Evolutionary conservation across 2,113 vertebrate genomes (phyloP).

Genomic region (Guaruba guarouba): DNA sequence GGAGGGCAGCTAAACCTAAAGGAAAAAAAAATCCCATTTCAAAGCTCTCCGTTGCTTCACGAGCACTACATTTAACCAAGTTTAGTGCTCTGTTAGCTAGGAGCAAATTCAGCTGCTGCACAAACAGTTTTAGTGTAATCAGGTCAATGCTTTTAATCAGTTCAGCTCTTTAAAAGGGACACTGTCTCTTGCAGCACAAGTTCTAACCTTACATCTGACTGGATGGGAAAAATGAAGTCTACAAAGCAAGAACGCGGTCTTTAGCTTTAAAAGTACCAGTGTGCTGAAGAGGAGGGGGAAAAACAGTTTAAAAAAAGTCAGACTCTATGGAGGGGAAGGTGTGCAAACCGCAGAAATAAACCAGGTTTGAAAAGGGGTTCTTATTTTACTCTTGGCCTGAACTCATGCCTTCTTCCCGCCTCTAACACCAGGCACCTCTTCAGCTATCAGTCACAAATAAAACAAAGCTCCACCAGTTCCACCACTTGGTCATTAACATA

Average conservation of each 20-base stretch:
- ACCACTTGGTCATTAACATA: constrained; percentile 63
- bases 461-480: constrained; percentile 64
- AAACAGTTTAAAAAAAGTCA: neutral
- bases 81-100: constrained; percentile 29
- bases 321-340: constrained; percentile 45
- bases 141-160: constrained; percentile 64
- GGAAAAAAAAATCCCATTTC: neutral
- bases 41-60: constrained; percentile 20
- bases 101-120: constrained; percentile 50
- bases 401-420: constrained; percentile 46
- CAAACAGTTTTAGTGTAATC: constrained; percentile 56
- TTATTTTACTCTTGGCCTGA: constrained; percentile 62
- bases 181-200: constrained; percentile 57
- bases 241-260: constrained; percentile 18
- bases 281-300: neutral
- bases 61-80: neutral
- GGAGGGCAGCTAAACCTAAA: constrained; percentile 14
- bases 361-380: constrained; percentile 55
- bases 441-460: constrained; percentile 55
- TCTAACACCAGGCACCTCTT: constrained; percentile 62
- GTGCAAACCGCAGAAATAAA: constrained; percentile 65
- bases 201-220: constrained; percentile 54
- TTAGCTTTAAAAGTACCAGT: constrained; percentile 55
- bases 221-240: constrained; percentile 51
- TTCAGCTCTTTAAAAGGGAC: constrained; percentile 59